Evolutionary conservation across 2,888 invertebrate species (phyloP).

Genomic region (Neuroscelio doddi): DNA sequence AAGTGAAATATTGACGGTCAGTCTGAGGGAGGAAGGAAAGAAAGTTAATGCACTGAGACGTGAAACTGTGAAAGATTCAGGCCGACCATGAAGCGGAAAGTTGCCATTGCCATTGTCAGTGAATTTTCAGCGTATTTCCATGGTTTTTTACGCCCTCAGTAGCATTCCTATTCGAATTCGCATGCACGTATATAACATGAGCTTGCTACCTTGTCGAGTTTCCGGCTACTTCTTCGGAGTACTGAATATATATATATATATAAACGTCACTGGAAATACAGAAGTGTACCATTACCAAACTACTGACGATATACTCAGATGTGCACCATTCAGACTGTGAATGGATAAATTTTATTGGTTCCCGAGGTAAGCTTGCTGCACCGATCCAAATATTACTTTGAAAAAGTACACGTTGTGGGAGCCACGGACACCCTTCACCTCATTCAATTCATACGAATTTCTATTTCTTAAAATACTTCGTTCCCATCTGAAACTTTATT

Average conservation of each 20-base stretch:
- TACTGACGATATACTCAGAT: conserved; percentile 34
- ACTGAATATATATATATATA: conserved; percentile 13
- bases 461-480: conserved; percentile 4
- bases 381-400: conserved; percentile 31
- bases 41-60: conserved; percentile 1
- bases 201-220: conserved; percentile 21
- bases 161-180: conserved; percentile 28
- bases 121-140: conserved; percentile 22
- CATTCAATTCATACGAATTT: conserved; percentile 18
- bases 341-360: conserved; percentile 38
- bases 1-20: conserved; percentile 27
- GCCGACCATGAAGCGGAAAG: conserved; percentile 19
- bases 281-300: conserved; percentile 38
- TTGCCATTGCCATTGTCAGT: conserved; percentile 13
- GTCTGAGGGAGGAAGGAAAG: conserved; percentile 5
- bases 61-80: conserved; percentile 18
- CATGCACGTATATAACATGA: conserved; percentile 28
- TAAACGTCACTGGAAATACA: conserved; percentile 33
- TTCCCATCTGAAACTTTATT: too few relatives aligned
- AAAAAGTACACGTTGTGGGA: conserved; percentile 9
- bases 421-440: conserved; percentile 19
- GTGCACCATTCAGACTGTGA: conserved; percentile 29
- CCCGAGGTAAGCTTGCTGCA: conserved; percentile 20
- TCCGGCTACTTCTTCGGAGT: conserved; percentile 25
- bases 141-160: conserved; percentile 11